These are phyloP conservation scores for Folsomia manolachei DNA, from an alignment of 2,888 invertebrate species.

Conservation along the genomic window DNA sequence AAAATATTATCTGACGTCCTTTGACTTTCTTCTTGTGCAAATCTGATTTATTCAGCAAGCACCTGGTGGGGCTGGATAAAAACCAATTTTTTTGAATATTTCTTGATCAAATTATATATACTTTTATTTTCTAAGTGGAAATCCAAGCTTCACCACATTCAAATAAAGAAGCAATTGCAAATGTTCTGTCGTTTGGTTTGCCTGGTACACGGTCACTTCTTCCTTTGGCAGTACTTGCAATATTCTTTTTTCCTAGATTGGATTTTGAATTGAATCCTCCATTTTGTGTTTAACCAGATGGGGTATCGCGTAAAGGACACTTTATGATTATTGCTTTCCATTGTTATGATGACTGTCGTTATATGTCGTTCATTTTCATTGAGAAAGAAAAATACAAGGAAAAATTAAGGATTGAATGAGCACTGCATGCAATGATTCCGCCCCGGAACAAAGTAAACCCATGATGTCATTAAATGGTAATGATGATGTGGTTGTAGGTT, in stretches of 20 bases:
- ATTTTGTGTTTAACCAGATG: neutral
- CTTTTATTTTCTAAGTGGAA: no score
- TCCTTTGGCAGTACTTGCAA: no score
- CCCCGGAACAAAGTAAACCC: neutral
- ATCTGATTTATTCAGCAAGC: no score
- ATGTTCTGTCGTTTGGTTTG: no score
- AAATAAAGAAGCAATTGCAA: no score
- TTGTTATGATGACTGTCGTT: slow-evolving; percentile 2
- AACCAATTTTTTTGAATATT: no score
- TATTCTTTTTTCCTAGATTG: neutral
- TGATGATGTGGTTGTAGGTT: neutral
- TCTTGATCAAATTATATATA: no score
- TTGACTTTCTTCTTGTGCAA: no score
- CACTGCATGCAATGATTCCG: neutral
- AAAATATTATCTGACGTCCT: no score
- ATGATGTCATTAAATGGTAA: slow-evolving; percentile 5
- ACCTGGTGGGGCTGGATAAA: no score
- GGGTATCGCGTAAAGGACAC: neutral
- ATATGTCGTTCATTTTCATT: neutral
- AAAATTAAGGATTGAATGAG: neutral
- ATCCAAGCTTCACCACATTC: no score
- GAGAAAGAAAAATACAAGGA: neutral
- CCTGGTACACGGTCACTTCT: no score
- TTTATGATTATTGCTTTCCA: neutral
- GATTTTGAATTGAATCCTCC: neutral